Evolutionary conservation across 2,797 vertebrate species (phyloP), one percentile per base, ranked within the genome.

Genomic region (Manis javanica): DNA sequence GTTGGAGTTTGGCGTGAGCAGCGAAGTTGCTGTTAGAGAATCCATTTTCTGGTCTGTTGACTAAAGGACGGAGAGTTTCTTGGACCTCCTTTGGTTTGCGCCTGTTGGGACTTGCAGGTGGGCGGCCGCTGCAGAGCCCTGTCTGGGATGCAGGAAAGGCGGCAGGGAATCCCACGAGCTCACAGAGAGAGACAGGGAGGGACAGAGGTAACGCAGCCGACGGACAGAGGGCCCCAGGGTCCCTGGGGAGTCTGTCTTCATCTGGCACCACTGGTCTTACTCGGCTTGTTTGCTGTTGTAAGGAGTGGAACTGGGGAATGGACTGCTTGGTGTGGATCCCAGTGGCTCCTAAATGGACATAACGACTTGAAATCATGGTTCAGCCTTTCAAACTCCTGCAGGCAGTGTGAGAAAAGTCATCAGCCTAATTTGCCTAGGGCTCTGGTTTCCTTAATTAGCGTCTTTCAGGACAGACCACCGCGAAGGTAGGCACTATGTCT

Each of bases 381-480:
- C n/a, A 31, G 23, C 19, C 3, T 69, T 46, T 83, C 75, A 71
- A 42, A 31, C 5, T 21, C 4, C 23, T 2, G 0, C 31, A 53
- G n/a, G 15, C n/a, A 37, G 34, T 10, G 11, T 10, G 19, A 39
- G 26, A n/a, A 46, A 53, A 18, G 29, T 10, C 14, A 0, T 42
- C 11, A 4, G 24, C 9, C 49, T 37, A 34, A 5, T 24, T 59
- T 46, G 18, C 14, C 31, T 59, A 0, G 16, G 13, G 6, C 11
- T 31, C 26, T 24, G 14, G 26, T 14, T 8, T 15, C 16, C 12
- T n/a, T 16, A 2, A 6, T 34, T 72, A 14, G 51, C 7, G 5
- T 10, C 39, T 24, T 13, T 6, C 1, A 7, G 31, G n/a, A 31
- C 0, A n/a, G 13, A 3, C 7, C 12, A 11, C 46, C 46, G 2